phyloP scores from a whole-genome alignment of 2,888 invertebrate genomes.

The Drosophila helvetica region DNA sequence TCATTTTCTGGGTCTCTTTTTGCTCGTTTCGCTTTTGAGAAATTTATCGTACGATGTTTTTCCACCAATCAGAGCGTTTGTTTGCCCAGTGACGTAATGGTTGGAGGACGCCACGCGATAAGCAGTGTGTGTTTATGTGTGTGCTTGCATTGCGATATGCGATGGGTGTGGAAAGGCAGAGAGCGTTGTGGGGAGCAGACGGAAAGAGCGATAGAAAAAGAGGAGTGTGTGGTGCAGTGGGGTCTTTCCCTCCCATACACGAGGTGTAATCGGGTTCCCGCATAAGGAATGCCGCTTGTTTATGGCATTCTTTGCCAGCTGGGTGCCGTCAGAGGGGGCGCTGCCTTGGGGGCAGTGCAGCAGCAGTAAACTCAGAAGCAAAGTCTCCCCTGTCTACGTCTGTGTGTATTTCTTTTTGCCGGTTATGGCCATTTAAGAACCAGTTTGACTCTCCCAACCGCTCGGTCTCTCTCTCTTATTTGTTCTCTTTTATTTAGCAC shows the following conservation, averaged over 20 bases:
- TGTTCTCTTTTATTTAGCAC: constrained; percentile 12
- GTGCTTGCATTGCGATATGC: constrained; percentile 3
- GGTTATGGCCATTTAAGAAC: constrained; percentile 61
- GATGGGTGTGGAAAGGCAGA: constrained; percentile 17
- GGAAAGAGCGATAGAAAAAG: background rate
- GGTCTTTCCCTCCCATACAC: constrained; percentile 6
- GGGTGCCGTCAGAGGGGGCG: background rate
- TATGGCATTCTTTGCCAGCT: constrained; percentile 38
- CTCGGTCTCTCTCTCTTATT: background rate
- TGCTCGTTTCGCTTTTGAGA: constrained; percentile 69
- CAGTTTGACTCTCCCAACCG: constrained; percentile 50
- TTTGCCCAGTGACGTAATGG: constrained; percentile 82
- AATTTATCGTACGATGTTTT: constrained; percentile 83
- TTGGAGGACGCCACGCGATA: constrained; percentile 64
- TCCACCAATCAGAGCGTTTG: constrained; percentile 81
- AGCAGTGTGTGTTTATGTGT: constrained; percentile 20
- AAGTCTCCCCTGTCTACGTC: constrained; percentile 6
- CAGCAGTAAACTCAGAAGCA: background rate
- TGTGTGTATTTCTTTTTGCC: constrained; percentile 41
- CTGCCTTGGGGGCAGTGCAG: background rate
- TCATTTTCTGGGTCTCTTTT: constrained; percentile 67
- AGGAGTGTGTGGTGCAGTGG: constrained; percentile 13
- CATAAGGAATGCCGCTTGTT: constrained; percentile 48
- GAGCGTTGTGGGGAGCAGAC: background rate
- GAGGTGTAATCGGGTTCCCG: constrained; percentile 15